A percentile compares a stretch with the other conserved stretches of the same genome.
phyloP scores from a whole-genome alignment of 2,797 vertebrate species.

The Tokudaia tokunoshimensis region DNA sequence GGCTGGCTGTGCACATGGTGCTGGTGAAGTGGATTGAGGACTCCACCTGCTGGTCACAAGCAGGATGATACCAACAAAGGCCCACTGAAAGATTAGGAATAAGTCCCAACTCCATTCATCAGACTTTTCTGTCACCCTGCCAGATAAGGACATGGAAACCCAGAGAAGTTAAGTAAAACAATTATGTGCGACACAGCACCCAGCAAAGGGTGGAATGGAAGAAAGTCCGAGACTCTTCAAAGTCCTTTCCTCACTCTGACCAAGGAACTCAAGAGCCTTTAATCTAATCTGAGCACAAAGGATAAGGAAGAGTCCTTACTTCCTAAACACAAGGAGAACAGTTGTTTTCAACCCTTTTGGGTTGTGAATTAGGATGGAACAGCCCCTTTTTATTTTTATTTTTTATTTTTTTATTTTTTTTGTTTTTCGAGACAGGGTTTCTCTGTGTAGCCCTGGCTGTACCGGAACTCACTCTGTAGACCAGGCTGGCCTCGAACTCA shows the following conservation, averaged over 20 bases:
- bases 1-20: accelerated
- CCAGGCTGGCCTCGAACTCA: no score
- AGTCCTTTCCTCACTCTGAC: background rate
- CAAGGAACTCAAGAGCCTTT: background rate
- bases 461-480: no score
- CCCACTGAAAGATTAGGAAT: background rate
- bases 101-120: no score
- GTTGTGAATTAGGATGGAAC: background rate
- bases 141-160: background rate
- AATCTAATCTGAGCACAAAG: background rate
- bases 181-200: background rate
- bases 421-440: no score
- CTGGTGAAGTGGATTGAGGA: background rate
- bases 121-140: background rate
- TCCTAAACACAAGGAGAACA: background rate
- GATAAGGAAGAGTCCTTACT: background rate
- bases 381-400: background rate
- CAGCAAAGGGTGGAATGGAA: background rate
- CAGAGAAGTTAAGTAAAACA: background rate
- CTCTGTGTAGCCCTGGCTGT: no score
- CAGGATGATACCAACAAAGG: background rate
- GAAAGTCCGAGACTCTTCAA: background rate
- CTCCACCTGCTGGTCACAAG: slow-evolving; percentile 70
- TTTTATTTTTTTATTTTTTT: no score
- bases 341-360: background rate